These are phyloP conservation scores for Gorsachius magnificus DNA, from an alignment of 2,797 vertebrate species.

Conservation along the genomic window DNA sequence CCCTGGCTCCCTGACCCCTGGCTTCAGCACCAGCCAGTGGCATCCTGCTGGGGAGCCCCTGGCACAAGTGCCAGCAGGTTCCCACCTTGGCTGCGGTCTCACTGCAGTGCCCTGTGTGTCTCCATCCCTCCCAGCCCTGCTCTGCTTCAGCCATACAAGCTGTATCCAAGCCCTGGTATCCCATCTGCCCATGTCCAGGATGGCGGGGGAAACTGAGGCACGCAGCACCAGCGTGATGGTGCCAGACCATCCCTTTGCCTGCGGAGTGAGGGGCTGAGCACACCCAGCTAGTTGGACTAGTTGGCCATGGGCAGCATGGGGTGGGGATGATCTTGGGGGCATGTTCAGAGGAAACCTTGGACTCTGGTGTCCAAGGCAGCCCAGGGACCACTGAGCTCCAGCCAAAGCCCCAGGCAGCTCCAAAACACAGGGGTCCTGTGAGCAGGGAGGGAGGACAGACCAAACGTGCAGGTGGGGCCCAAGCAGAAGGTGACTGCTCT, in stretches of 20 bases:
- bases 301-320: neutral
- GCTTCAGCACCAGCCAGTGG: fast-evolving
- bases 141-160: neutral
- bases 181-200: neutral
- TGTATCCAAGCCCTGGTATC: neutral
- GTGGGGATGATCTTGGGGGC: neutral
- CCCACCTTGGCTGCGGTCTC: neutral
- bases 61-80: neutral
- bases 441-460: neutral
- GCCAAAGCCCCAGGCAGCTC: neutral
- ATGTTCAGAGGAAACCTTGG: neutral
- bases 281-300: neutral
- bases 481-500: neutral
- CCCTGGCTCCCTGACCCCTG: neutral
- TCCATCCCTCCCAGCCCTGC: neutral
- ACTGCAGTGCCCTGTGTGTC: neutral
- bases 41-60: neutral
- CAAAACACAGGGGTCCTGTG: neutral
- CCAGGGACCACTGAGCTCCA: neutral
- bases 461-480: neutral
- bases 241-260: neutral
- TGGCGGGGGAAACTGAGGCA: neutral
- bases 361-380: neutral
- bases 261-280: neutral
- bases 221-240: neutral